phyloP scores from a whole-genome alignment of 1,140 invertebrate genomes.

The Drosophila arawakana region DNA sequence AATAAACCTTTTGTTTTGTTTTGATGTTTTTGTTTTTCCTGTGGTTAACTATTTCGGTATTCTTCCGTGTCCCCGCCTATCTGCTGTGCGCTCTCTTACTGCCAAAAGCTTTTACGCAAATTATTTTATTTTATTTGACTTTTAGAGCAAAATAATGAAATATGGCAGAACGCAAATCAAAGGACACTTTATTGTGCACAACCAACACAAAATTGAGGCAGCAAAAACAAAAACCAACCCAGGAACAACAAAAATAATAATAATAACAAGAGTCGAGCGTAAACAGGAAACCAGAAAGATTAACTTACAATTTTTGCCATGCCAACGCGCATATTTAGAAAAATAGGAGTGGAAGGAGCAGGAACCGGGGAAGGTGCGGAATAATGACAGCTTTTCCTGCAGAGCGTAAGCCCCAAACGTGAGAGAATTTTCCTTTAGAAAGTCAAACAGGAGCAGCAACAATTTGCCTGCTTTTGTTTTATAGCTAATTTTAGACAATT shows the following conservation, averaged over 20 bases:
- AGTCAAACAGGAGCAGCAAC: constrained; percentile 8
- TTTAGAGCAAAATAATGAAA: constrained; percentile 62
- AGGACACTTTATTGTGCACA: constrained; percentile 54
- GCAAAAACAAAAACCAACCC: constrained; percentile 14
- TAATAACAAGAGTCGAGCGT: constrained; percentile 18
- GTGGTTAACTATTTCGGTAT: constrained; percentile 64
- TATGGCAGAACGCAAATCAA: constrained; percentile 71
- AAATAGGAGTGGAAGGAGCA: not conserved
- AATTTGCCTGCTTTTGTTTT: constrained; percentile 55
- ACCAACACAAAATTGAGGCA: constrained; percentile 7
- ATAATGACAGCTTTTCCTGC: constrained; percentile 8
- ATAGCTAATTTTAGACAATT: constrained; percentile 82
- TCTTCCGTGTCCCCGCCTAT: constrained; percentile 1
- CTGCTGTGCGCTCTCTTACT: not conserved
- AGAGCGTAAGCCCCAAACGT: constrained; percentile 10
- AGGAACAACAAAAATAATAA: constrained; percentile 38
- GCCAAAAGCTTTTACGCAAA: constrained; percentile 67
- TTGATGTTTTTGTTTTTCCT: constrained; percentile 15
- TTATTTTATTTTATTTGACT: constrained; percentile 73
- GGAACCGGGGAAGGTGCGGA: not conserved
- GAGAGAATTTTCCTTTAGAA: constrained; percentile 24
- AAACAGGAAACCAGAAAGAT: constrained; percentile 27
- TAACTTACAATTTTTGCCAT: constrained; percentile 33
- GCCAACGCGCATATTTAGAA: constrained; percentile 23
- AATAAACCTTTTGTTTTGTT: constrained; percentile 21